Percentiles rank a stretch among this genome's conserved stretches.
Evolutionary conservation across 2,113 vertebrate species (phyloP).

Genomic region (Phrynosoma platyrhinos): DNA sequence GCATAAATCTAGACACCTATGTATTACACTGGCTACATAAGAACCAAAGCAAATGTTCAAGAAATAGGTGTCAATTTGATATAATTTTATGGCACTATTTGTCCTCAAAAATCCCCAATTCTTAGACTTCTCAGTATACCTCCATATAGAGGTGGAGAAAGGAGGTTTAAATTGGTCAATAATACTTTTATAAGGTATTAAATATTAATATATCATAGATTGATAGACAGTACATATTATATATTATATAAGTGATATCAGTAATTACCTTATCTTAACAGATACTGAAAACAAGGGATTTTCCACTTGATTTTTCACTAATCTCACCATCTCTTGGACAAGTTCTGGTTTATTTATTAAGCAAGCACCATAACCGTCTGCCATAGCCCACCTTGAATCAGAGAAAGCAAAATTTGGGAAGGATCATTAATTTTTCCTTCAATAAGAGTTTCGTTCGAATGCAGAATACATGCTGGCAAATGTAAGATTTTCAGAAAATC

Average conservation of each 20-base stretch:
- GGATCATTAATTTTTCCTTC: background rate
- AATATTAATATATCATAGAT: background rate
- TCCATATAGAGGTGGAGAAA: background rate
- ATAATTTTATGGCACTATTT: background rate
- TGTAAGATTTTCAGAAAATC: background rate
- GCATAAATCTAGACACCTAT: background rate
- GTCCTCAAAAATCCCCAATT: background rate
- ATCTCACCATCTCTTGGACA: constrained; percentile 93
- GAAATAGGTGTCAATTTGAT: background rate
- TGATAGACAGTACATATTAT: background rate
- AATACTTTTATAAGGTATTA: background rate
- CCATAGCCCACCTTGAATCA: constrained; percentile 90
- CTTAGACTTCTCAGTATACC: background rate
- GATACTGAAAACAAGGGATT: constrained; percentile 89
- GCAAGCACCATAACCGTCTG: constrained; percentile 95
- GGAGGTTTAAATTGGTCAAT: background rate
- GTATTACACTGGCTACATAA: background rate
- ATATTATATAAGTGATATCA: background rate
- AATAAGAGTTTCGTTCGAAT: background rate
- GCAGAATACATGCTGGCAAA: background rate
- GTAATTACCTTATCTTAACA: constrained; percentile 93
- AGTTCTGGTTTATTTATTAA: constrained; percentile 95
- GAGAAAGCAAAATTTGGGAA: constrained; percentile 47
- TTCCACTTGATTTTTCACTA: constrained; percentile 88
- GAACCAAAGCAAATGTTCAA: background rate